Evolutionary conservation across 2,113 vertebrate genomes (phyloP).

Genomic region (Cnemophilus loriae): DNA sequence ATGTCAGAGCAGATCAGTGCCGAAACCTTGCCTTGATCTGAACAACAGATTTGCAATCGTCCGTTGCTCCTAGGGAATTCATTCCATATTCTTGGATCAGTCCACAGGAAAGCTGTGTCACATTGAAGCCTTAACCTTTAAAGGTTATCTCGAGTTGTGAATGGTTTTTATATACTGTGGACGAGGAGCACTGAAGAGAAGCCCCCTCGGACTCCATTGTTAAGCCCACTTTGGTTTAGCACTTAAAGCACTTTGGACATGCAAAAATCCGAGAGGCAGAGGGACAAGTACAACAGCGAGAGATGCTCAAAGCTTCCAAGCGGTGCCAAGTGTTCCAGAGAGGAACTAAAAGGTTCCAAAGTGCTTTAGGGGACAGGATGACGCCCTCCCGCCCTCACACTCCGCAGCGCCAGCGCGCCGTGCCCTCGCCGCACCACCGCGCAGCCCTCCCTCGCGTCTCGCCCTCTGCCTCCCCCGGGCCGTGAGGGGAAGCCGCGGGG

Average conservation of each 20-base stretch:
- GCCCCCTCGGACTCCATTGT: background rate
- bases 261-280: too few relatives aligned
- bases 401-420: too few relatives aligned
- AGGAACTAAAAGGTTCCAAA: background rate
- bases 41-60: background rate
- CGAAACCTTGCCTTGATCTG: background rate
- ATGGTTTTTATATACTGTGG: background rate
- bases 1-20: background rate
- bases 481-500: background rate
- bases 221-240: background rate
- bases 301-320: too few relatives aligned
- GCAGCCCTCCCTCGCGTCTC: background rate
- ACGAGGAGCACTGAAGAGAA: fast-evolving
- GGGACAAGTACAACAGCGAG: background rate
- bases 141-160: background rate
- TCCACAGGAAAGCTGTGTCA: background rate
- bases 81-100: background rate
- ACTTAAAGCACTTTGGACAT: background rate
- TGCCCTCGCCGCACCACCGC: fast-evolving
- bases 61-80: background rate
- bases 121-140: background rate
- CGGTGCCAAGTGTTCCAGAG: fast-evolving
- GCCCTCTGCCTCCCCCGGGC: background rate
- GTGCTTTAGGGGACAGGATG: background rate
- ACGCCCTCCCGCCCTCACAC: background rate